Percentiles rank a stretch among this genome's conserved stretches.
Evolutionary conservation across 2,888 invertebrate genomes (phyloP).

Genomic region (Lysandra bellargus): DNA sequence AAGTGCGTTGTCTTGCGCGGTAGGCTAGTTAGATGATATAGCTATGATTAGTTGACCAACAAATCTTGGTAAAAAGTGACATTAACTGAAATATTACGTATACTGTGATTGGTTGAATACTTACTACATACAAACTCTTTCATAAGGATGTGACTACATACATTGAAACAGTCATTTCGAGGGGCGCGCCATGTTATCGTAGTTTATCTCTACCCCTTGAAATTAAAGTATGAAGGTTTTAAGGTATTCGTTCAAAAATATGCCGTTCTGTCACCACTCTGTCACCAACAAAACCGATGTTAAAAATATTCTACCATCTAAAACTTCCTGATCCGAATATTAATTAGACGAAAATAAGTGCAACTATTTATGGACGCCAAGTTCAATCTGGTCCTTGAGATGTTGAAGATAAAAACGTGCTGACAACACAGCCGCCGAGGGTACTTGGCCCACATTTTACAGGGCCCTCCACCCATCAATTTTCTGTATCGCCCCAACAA

Average conservation of each 20-base stretch:
- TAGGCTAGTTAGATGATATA: too few relatives aligned
- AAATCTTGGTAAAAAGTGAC: too few relatives aligned
- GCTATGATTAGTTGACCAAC: too few relatives aligned
- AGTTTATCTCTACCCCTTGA: too few relatives aligned
- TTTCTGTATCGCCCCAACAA: conserved; percentile 47
- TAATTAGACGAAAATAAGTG: conserved; percentile 42
- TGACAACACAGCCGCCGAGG: conserved; percentile 46
- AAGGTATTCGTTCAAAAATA: background rate
- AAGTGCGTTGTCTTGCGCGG: too few relatives aligned
- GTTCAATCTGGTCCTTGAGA: conserved; percentile 42
- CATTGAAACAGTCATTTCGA: too few relatives aligned
- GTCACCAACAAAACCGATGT: background rate
- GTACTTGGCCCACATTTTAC: conserved; percentile 48
- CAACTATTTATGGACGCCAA: conserved; percentile 47
- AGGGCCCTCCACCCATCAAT: conserved; percentile 46
- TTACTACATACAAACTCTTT: too few relatives aligned
- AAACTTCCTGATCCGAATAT: conserved; percentile 31
- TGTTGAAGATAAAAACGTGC: conserved; percentile 49
- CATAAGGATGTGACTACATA: too few relatives aligned
- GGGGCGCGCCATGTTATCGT: too few relatives aligned
- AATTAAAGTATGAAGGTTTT: too few relatives aligned
- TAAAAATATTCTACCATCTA: background rate
- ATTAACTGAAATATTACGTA: too few relatives aligned
- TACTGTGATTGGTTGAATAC: too few relatives aligned
- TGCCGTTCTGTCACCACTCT: background rate